Evolutionary conservation across 2,888 invertebrate species (phyloP), one percentile per base, ranked within the genome.

Genomic region (Mystacides longicornis): DNA sequence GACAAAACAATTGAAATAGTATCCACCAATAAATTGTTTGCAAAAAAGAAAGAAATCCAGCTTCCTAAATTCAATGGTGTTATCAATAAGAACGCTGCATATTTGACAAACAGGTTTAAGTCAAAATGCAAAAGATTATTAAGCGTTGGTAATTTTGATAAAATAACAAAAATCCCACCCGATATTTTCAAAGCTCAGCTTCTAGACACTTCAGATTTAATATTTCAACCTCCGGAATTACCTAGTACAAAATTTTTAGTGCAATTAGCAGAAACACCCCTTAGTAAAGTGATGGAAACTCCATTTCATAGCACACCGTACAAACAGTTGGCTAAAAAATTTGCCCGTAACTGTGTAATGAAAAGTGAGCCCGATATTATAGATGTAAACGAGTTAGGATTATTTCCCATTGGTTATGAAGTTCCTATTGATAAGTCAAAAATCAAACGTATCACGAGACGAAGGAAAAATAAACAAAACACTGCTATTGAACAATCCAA

Each of bases 381-480:
- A 19, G 45, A 51, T 23, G 45, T 42, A 1, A 16, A 27, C 9
- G 51, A 54, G 14, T 37, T 57, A n/a, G 57, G 54, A 19, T 37
- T 57, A 14, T 19, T 57, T 27, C 57, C 57, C n/a, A 48, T 57
- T 3, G 57, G 57, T 9, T 57, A 52, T 22, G 54, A 54, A 23
- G 45, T 18, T 1, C 50, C 57, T 3, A 51, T 57, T 18, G 57
- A 57, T 23, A 57, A 50, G 33, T 54, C 57, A 16, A 57, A 57
- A 52, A 50, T 57, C 14, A 57, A 54, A 45, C 42, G 57, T 48
- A 57, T 57, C 27, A 57, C 57, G 1, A 51, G 57, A 21, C 49
- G 42, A 23, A 33, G 57, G 23, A 54, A 42, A 23, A 55, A 22
- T 43, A 51, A 51, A 19, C 22, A 53, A 4, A 27, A 53, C n/a